Conservation (phyloP, 1,140 invertebrate genomes). For the Drosophila tani region DNA sequence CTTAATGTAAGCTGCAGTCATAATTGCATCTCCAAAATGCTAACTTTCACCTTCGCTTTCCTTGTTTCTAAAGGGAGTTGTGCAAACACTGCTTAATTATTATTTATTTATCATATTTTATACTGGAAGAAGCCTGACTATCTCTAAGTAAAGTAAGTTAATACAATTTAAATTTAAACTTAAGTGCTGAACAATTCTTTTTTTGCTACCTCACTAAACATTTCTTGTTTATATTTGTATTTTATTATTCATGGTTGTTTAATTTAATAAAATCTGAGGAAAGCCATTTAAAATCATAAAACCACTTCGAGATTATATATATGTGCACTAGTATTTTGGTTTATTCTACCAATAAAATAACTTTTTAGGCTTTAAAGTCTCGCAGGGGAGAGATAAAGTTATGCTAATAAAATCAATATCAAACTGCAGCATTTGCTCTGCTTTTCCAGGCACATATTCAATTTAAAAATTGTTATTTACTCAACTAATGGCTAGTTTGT, state of each 20-base stretch:
- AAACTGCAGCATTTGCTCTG: slow-evolving; percentile 1
- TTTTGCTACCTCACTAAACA: not conserved
- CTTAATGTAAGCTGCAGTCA: slow-evolving; percentile 17
- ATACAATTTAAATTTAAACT: not conserved
- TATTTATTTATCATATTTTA: not conserved
- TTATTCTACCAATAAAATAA: slow-evolving; percentile 1
- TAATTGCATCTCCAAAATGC: slow-evolving; percentile 3
- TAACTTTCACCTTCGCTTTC: not conserved
- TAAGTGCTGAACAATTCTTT: not conserved
- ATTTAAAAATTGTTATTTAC: not conserved
- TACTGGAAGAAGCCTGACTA: too few relatives aligned
- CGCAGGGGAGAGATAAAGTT: not conserved
- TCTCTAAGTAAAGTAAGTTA: not conserved
- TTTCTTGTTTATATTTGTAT: not conserved
- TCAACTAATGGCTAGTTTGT: slow-evolving; percentile 19
- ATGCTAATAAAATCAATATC: slow-evolving; percentile 9
- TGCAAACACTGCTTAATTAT: not conserved
- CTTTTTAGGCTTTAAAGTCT: slow-evolving; percentile 8
- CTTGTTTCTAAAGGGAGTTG: not conserved
- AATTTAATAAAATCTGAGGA: not conserved
- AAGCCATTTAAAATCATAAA: not conserved
- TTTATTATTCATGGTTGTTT: slow-evolving; percentile 1
- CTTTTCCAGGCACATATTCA: not conserved
- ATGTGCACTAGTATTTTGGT: not conserved
- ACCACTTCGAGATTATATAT: not conserved